A percentile compares a stretch with the other conserved stretches of the same genome.
Evolutionary conservation across 1,140 invertebrate genomes (phyloP).

Genomic region (Stegodyphus mimosarum): DNA sequence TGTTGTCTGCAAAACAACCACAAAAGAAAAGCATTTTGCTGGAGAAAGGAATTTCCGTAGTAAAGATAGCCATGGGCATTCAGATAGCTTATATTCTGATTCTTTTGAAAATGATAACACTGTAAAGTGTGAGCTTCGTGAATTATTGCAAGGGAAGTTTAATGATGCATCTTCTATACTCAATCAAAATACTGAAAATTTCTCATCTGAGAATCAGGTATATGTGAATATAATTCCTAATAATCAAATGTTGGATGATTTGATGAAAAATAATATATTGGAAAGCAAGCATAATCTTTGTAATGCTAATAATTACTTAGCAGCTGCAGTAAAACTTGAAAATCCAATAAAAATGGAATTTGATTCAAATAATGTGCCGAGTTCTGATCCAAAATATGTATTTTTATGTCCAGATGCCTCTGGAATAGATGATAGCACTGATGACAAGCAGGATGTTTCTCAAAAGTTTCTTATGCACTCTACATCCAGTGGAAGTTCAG

Average conservation of each 20-base stretch:
- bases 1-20: slow-evolving; percentile 2
- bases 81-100: not conserved
- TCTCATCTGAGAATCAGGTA: too few species aligned
- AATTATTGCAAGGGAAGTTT: not conserved
- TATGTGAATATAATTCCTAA: not conserved
- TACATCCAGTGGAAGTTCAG: not conserved
- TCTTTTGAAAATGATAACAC: not conserved
- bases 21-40: not conserved
- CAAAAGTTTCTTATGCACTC: not conserved
- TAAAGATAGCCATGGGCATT: not conserved
- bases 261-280: not conserved
- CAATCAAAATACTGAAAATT: too few species aligned
- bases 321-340: not conserved
- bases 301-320: too few species aligned
- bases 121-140: not conserved
- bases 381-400: not conserved
- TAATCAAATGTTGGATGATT: not conserved
- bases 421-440: not conserved
- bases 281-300: not conserved
- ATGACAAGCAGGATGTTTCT: not conserved
- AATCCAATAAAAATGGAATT: not conserved
- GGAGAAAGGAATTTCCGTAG: not conserved
- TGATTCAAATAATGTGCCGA: not conserved
- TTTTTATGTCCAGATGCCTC: not conserved
- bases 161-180: not conserved